These are phyloP conservation scores for Listronotus oregonensis DNA, from an alignment of 1,140 invertebrate genomes.

Conservation along the genomic window DNA sequence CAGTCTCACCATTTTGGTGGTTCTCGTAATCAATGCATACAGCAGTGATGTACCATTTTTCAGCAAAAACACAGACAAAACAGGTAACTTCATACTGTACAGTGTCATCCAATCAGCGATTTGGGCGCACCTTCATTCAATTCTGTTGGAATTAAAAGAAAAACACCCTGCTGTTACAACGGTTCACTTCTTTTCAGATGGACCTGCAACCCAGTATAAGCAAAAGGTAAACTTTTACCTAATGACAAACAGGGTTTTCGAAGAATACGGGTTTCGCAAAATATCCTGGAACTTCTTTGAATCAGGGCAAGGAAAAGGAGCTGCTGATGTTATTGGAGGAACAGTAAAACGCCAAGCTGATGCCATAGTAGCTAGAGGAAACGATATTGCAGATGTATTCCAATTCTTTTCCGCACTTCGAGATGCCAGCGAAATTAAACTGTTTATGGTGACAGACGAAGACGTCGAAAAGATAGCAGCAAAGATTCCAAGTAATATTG, in stretches of 20 bases:
- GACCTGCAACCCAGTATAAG: slow-evolving; percentile 5
- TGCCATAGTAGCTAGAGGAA: slow-evolving; percentile 11
- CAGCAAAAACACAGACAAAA: not conserved
- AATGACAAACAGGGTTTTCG: not conserved
- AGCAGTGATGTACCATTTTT: not conserved
- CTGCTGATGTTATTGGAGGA: slow-evolving; percentile 64
- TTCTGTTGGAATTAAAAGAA: no score
- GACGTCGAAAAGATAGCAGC: no score
- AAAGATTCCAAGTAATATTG: no score
- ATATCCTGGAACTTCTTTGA: slow-evolving; percentile 36
- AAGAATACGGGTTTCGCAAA: not conserved
- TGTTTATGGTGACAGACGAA: no score
- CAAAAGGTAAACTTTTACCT: slow-evolving; percentile 11
- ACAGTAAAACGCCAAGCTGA: slow-evolving; percentile 14
- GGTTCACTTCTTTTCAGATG: slow-evolving; percentile 10
- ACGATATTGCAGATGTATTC: slow-evolving; percentile 14
- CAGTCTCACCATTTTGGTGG: slow-evolving; percentile 45
- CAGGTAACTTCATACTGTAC: slow-evolving; percentile 16
- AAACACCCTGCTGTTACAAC: not conserved
- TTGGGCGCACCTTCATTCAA: slow-evolving; percentile 4
- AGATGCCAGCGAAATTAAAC: no score
- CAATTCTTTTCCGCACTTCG: no score
- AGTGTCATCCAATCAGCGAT: slow-evolving; percentile 34
- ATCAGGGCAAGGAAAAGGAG: slow-evolving; percentile 38
- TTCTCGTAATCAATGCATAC: slow-evolving; percentile 9